A percentile compares a stretch with the other conserved stretches of the same genome.
Conservation (phyloP, 2,888 invertebrate species). For the Congeria kusceri region DNA sequence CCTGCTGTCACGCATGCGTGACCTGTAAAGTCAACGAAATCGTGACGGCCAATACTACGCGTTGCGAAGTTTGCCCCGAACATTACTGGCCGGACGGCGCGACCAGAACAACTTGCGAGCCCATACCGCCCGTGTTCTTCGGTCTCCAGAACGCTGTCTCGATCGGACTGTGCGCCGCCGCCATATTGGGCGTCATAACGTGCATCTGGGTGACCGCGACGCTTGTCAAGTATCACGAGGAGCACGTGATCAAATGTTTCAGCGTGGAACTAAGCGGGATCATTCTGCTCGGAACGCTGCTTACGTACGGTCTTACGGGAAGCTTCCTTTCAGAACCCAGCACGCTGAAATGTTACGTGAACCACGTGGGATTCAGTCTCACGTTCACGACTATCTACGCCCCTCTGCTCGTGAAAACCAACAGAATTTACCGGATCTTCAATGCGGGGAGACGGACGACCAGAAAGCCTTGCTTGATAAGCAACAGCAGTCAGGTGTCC, state of each 20-base stretch:
- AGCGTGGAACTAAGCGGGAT: slow-evolving; percentile 80
- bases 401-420: slow-evolving; percentile 80
- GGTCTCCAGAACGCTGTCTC: slow-evolving; percentile 60
- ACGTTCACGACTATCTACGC: slow-evolving; percentile 81
- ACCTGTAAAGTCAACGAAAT: slow-evolving; percentile 77
- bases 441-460: slow-evolving; percentile 72
- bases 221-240: slow-evolving; percentile 66
- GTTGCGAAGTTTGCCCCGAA: slow-evolving; percentile 71
- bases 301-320: slow-evolving; percentile 76
- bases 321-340: slow-evolving; percentile 75
- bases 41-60: slow-evolving; percentile 69
- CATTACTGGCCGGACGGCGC: slow-evolving; percentile 66
- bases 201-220: slow-evolving; percentile 60
- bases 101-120: slow-evolving; percentile 50
- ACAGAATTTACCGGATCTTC: slow-evolving; percentile 82
- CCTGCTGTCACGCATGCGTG: slow-evolving; percentile 81
- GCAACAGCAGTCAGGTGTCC: slow-evolving; percentile 77
- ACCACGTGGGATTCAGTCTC: slow-evolving; percentile 79
- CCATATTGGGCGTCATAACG: slow-evolving; percentile 58
- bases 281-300: slow-evolving; percentile 76
- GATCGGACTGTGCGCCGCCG: slow-evolving; percentile 58
- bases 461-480: slow-evolving; percentile 74
- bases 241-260: slow-evolving; percentile 81
- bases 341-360: slow-evolving; percentile 72
- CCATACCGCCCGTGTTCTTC: slow-evolving; percentile 56